Evolutionary conservation across 2,888 invertebrate species (phyloP), one percentile per base, ranked within the genome.

Genomic region (Ormyrus labotus): DNA sequence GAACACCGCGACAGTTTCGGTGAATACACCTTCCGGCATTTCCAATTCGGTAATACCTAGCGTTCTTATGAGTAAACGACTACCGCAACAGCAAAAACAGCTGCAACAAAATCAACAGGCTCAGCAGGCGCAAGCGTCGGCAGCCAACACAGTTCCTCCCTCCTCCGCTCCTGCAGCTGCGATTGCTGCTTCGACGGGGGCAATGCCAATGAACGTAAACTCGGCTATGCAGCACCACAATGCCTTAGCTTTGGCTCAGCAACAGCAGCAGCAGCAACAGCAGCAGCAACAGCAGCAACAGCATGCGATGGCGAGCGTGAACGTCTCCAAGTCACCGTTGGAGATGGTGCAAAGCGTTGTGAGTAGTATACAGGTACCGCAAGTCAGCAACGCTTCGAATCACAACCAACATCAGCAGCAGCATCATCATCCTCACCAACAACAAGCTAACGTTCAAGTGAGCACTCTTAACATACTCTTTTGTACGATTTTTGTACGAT

Each of bases 271-370:
- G 45, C 89, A 89, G 81, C 69, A 69, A 0, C 86, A 86, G 69
- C 48, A 88, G 85, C 85, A 89, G 84, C 84, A 87, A 83, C 89
- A 88, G 55, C 89, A 88, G 61, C 89, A 88, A 55, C 85, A 88
- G 55, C 85, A 88, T 19, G 1, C 81, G 65, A 85, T 90, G 4
- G 87, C 91, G 34, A 89, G 89, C 47, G 87, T 91, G 5, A 91
- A 88, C 72, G 90, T 92, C 5, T 91, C 92, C 0, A 93, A 93
- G 88, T 94, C 95, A 6, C 95, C 95, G 0, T 88, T 95, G 64
- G 95, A 95, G 91, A 95, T 95, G 95, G 95, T 95, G 1, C 95
- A 95, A 87, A 95, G 95, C 86, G 95, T 95, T 4, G 95, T 95
- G 72, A 95, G 94, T 83, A 94, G 93, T 87, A 92, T 94, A 83